Base-by-base conservation (phyloP, 2,113 vertebrate genomes). In the Sinocyclocheilus anophthalmus region DNA sequence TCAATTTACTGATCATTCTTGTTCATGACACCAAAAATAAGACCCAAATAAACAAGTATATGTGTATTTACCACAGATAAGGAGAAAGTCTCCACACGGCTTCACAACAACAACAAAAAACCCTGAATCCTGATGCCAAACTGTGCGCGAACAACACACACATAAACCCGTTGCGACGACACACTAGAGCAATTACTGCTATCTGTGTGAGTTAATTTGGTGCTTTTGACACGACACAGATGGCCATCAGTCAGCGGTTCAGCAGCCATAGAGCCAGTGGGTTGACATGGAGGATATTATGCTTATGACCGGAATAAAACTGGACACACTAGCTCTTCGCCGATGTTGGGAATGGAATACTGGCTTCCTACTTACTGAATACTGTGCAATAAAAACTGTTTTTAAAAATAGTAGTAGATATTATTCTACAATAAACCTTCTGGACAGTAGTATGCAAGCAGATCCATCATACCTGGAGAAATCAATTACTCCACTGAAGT, bases 161-260 rank as follows among this genome's bases (percentile, higher is more conserved):
- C 67, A 70, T 13, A 16, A 18, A 39, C 16, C 69, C 33, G 4
- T 39, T 20, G 14, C 9, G 18, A 72, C 18, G 33, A 42, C 12
- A 75, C 22, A 69, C 11, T 48, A 48, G 42, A 75, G 72, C 12
- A 24, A 75, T 75, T 48, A 48, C 72, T 75, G 72, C 42, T 75
- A 42, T 75, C 72, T 48, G 72, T 75, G 72, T 75, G 72, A 22
- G 72, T 48, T 48, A 24, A 75, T 48, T 75, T 75, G 72, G 22
- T 75, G 42, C 72, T 75, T 75, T 75, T 75, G 72, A 75, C 42
- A 75, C 72, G 48, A 24, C 72, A 75, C 72, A 75, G 72, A 75
- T 75, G 72, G 42, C 42, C 72, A 75, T 48, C 72, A 75, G 72
- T 75, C 72, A 48, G 4, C 72, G 22, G 39, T 75, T 75, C 72